These are phyloP conservation scores for Syngnathus typhle DNA, from an alignment of 2,113 vertebrate species.

Conservation along the genomic window DNA sequence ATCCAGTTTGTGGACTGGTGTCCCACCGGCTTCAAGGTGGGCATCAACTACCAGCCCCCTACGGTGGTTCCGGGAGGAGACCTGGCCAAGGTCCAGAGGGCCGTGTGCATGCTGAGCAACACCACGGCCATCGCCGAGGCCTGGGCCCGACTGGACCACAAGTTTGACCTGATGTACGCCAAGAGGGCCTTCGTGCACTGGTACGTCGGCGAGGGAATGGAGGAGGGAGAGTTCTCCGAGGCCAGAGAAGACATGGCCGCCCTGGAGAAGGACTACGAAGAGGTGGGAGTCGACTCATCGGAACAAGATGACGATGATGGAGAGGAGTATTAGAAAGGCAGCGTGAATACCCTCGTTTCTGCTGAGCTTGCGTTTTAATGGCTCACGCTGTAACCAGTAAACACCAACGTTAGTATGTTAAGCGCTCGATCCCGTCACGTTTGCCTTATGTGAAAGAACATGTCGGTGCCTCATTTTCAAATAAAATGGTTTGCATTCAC, in stretches of 20 bases:
- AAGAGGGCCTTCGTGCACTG: slow-evolving; percentile 82
- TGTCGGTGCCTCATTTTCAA: slow-evolving; percentile 41
- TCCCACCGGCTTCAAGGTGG: slow-evolving; percentile 82
- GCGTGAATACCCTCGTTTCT: not conserved
- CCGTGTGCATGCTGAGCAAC: slow-evolving; percentile 81
- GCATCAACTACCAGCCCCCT: slow-evolving; percentile 82
- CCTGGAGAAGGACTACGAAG: slow-evolving; percentile 85
- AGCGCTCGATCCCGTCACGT: slow-evolving; percentile 21
- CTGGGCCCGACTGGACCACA: slow-evolving; percentile 82
- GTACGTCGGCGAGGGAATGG: slow-evolving; percentile 81
- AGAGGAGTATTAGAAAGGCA: slow-evolving; percentile 49
- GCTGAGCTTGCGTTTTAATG: slow-evolving; percentile 8
- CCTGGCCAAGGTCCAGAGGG: slow-evolving; percentile 79
- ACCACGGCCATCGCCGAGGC: slow-evolving; percentile 82
- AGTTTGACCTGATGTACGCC: slow-evolving; percentile 83
- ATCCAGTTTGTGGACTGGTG: slow-evolving; percentile 86
- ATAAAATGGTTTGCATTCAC: slow-evolving; percentile 39
- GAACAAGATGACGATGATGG: slow-evolving; percentile 53
- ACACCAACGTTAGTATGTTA: slow-evolving; percentile 8
- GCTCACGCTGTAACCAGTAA: slow-evolving; percentile 11
- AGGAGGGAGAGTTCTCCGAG: slow-evolving; percentile 82
- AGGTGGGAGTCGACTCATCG: slow-evolving; percentile 70
- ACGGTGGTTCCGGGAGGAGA: slow-evolving; percentile 79
- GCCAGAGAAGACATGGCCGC: slow-evolving; percentile 83
- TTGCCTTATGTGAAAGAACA: slow-evolving; percentile 19